Percentiles rank a stretch among this genome's conserved stretches.
phyloP scores from a whole-genome alignment of 2,888 invertebrate genomes.

The Myathropa florea region DNA sequence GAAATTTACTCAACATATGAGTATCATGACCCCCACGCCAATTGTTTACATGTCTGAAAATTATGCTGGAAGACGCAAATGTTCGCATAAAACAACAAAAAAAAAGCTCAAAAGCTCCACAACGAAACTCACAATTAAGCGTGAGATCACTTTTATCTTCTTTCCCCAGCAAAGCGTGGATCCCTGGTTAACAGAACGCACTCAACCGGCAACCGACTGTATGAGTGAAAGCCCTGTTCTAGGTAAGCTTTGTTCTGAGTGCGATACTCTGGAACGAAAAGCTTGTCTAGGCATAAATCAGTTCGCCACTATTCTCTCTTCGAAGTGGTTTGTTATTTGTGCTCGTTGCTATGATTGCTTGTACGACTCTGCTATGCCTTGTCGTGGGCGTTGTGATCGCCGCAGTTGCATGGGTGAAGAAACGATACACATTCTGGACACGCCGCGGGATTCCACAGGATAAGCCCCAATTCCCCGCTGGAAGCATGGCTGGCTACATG shows the following conservation, averaged over 20 bases:
- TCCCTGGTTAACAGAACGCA: too few relatives aligned
- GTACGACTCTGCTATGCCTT: background rate
- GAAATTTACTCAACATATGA: too few relatives aligned
- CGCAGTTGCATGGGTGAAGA: background rate
- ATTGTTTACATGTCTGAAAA: too few relatives aligned
- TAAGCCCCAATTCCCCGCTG: conserved; percentile 74
- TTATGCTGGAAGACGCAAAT: too few relatives aligned
- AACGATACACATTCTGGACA: conserved; percentile 70
- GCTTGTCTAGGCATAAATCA: background rate
- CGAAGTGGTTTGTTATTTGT: background rate
- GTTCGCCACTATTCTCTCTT: background rate
- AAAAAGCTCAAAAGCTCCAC: too few relatives aligned
- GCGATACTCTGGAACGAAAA: background rate
- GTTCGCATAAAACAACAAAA: too few relatives aligned
- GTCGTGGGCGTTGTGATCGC: background rate
- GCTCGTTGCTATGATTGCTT: background rate
- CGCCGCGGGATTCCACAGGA: conserved; percentile 76
- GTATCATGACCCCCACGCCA: too few relatives aligned
- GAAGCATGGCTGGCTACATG: conserved; percentile 73
- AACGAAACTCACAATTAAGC: too few relatives aligned
- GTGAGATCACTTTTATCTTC: too few relatives aligned
- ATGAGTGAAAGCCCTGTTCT: background rate
- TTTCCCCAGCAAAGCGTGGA: too few relatives aligned
- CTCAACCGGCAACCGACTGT: too few relatives aligned
- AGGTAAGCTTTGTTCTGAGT: background rate